Conservation (phyloP, 2,888 invertebrate genomes). For the Morpho helenor region DNA sequence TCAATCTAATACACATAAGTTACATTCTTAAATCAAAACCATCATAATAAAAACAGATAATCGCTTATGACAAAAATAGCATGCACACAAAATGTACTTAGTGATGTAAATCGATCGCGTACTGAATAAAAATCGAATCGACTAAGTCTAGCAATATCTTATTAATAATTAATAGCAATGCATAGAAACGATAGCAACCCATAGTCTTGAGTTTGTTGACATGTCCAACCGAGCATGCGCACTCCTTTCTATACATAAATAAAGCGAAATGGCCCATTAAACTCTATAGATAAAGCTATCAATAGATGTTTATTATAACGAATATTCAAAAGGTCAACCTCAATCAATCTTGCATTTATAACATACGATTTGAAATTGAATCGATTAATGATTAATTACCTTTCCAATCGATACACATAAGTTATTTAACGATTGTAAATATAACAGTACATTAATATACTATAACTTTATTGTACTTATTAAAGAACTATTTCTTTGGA, state of each 20-base stretch:
- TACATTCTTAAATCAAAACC: no score
- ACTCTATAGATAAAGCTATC: conserved; percentile 25
- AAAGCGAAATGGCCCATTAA: conserved; percentile 43
- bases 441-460: no score
- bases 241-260: conserved; percentile 61
- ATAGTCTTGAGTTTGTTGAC: conserved; percentile 55
- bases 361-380: no score
- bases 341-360: no score
- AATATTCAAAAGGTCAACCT: conserved; percentile 4
- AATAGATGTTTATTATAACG: not conserved
- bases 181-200: conserved; percentile 22
- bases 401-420: not conserved
- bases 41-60: no score
- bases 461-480: no score
- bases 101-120: not conserved
- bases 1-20: no score
- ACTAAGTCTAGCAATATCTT: not conserved
- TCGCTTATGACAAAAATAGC: no score
- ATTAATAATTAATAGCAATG: conserved; percentile 22
- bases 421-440: not conserved
- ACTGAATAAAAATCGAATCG: not conserved
- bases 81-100: no score
- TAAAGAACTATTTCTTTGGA: no score
- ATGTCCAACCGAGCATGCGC: conserved; percentile 67
- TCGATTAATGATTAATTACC: no score